Evolutionary conservation across 2,797 vertebrate genomes (phyloP), one percentile per base, ranked within the genome.

Genomic region (Rhinophrynus dorsalis): DNA sequence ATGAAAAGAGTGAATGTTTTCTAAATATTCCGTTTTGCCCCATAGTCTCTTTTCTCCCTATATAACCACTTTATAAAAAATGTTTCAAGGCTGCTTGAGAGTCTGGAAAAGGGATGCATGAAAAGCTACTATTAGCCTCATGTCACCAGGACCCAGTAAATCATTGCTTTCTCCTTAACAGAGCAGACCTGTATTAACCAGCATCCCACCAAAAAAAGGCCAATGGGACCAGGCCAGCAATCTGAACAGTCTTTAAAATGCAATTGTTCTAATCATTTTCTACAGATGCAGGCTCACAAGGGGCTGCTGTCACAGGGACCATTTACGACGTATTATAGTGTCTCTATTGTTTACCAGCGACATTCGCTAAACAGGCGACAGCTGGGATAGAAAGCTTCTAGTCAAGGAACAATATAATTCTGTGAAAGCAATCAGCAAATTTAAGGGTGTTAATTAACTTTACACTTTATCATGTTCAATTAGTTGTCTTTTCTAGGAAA

Each of bases 391-490:
- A 92, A 93, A 92, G 90, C 84, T 86, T 90, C 85, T 90, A 86
- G 88, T 90, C 84, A 86, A 88, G 80, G 88, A 92, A 92, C 89
- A 92, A 93, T 92, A 92, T 90, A 89, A 91, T 92, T 88, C 90
- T 81, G 89, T 88, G 91, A 92, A 91, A 90, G 92, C 94, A 93
- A 91, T 90, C 96, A 96, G 95, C 94, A 97, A 96, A 94, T 94
- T 91, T 95, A 94, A 95, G 93, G 91, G 86, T 88, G 95, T 95
- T 99, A 98, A 98, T 99, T 98, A 98, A 98, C 95, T 97, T 96
- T 94, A 95, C 93, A 98, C 96, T 99, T 98, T 98, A 99, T 99
- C 96, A 98, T 99, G 96, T 99, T 98, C 96, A 98, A 98, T 99
- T 98, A 99, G 92, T 90, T 87, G 82, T 92, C 90, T 91, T 94